Evolutionary conservation across 2,888 invertebrate genomes (phyloP).

Genomic region (Bruchidius siliquastri): DNA sequence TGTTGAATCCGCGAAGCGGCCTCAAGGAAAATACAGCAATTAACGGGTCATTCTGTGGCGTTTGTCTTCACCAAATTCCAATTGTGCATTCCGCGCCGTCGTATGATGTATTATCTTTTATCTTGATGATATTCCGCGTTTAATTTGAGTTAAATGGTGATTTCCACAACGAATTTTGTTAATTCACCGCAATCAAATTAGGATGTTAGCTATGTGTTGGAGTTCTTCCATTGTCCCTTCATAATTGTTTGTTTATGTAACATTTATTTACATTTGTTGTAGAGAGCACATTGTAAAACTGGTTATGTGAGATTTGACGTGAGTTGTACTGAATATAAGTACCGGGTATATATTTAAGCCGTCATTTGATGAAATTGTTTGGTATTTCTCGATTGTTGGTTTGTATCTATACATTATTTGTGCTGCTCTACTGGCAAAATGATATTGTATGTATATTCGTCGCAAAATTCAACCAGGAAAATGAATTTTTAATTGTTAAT

Average conservation of each 20-base stretch:
- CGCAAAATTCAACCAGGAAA: neutral
- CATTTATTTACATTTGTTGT: neutral
- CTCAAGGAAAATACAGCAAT: neutral
- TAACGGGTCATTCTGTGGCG: neutral
- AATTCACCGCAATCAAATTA: conserved; percentile 13
- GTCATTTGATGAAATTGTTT: neutral
- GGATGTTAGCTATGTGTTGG: conserved; percentile 10
- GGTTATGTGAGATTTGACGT: neutral
- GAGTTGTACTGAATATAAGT: neutral
- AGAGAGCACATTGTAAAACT: neutral
- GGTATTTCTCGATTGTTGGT: neutral
- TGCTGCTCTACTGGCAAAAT: neutral
- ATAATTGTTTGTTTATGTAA: neutral
- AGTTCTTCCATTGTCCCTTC: neutral
- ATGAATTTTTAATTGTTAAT: neutral
- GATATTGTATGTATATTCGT: neutral
- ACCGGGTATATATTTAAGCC: neutral
- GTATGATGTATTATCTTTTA: neutral
- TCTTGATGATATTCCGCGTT: neutral
- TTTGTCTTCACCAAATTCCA: neutral
- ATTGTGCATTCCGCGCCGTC: neutral
- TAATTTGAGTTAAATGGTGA: conserved; percentile 17
- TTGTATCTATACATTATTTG: neutral
- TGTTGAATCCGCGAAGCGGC: neutral
- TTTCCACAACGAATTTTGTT: conserved; percentile 16